Conservation (phyloP, 2,797 vertebrate genomes). For the Betta splendens region DNA sequence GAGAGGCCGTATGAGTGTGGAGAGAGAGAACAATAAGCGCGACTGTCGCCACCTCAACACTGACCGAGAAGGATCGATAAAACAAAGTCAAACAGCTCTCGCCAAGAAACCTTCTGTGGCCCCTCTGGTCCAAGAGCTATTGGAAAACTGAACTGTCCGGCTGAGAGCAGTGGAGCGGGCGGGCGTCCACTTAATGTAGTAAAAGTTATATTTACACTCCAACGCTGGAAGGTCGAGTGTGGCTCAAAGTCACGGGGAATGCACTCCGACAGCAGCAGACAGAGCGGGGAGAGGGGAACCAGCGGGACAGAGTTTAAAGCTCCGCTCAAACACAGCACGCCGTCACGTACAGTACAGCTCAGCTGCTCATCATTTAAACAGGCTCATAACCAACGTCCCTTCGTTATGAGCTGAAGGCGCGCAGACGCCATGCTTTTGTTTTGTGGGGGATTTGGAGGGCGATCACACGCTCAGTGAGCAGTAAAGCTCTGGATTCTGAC, state of each 20-base stretch:
- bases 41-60: conserved; percentile 48
- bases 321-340: not conserved
- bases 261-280: not conserved
- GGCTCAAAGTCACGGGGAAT: conserved; percentile 1
- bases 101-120: conserved; percentile 54
- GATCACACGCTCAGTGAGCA: conserved; percentile 42
- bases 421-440: conserved; percentile 35
- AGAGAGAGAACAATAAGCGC: conserved; percentile 26
- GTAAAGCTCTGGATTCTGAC: conserved; percentile 61
- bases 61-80: conserved; percentile 59
- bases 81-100: conserved; percentile 66
- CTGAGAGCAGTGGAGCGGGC: conserved; percentile 13
- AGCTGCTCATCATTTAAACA: no score
- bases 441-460: conserved; percentile 35
- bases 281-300: not conserved
- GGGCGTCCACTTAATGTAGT: conserved; percentile 16
- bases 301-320: not conserved
- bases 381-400: no score
- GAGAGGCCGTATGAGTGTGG: conserved; percentile 3
- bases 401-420: no score
- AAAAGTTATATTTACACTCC: conserved; percentile 35
- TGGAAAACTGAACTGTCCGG: conserved; percentile 36
- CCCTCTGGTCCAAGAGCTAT: conserved; percentile 59
- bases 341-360: not conserved
- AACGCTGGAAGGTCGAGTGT: conserved; percentile 15